These are phyloP conservation scores for Parus major DNA, from an alignment of 2,113 vertebrate species.

Conservation along the genomic window DNA sequence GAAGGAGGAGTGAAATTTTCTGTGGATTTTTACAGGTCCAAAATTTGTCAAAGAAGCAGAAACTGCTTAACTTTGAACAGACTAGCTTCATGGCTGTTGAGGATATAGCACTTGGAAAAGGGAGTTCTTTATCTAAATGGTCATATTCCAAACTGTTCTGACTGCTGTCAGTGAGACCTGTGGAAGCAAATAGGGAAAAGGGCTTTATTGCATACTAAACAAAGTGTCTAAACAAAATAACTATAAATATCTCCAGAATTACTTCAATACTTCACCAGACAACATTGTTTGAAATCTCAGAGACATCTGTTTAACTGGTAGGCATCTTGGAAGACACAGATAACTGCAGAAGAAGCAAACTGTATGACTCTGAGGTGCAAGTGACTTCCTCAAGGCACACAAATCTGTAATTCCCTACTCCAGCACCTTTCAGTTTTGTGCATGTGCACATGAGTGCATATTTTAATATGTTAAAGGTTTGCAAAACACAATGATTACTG, in stretches of 20 bases:
- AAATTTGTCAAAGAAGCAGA: not conserved
- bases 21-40: not conserved
- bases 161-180: not conserved
- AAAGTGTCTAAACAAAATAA: not conserved
- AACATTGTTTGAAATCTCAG: not conserved
- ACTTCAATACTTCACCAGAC: not conserved
- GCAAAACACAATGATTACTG: constrained; percentile 55
- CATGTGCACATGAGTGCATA: not conserved
- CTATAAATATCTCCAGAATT: not conserved
- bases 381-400: not conserved
- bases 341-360: not conserved
- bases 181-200: not conserved
- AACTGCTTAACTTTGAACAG: not conserved
- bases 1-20: not conserved
- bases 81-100: not conserved
- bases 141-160: not conserved
- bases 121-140: not conserved
- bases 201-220: not conserved
- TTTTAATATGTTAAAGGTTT: constrained; percentile 27
- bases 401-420: not conserved
- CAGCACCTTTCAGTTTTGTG: not conserved
- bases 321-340: not conserved
- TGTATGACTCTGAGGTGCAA: not conserved
- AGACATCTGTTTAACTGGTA: not conserved
- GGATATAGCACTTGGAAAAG: not conserved